Evolutionary conservation across 2,888 invertebrate species (phyloP).

Genomic region (Athalia rosae): DNA sequence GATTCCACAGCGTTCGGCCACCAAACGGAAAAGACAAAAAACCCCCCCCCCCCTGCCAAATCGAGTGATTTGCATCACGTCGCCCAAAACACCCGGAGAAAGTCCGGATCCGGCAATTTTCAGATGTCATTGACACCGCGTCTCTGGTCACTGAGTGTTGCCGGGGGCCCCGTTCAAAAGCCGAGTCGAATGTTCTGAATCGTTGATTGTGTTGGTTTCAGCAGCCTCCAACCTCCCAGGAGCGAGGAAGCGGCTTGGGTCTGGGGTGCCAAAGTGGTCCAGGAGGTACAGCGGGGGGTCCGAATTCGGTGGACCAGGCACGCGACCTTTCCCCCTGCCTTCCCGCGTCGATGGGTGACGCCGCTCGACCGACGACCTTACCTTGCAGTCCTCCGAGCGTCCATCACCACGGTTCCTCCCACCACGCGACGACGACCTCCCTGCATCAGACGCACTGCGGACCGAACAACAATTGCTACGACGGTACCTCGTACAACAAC

Average conservation of each 20-base stretch:
- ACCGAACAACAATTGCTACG: slow-evolving; percentile 76
- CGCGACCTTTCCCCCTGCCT: slow-evolving; percentile 85
- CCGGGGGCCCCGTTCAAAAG: not conserved
- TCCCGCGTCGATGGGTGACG: slow-evolving; percentile 80
- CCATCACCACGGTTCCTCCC: slow-evolving; percentile 64
- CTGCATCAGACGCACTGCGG: slow-evolving; percentile 71
- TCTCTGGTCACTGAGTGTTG: too few relatives aligned
- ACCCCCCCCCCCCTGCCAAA: too few relatives aligned
- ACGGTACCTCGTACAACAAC: slow-evolving; percentile 72
- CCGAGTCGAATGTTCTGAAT: slow-evolving; percentile 18
- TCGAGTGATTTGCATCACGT: too few relatives aligned
- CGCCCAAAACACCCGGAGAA: too few relatives aligned
- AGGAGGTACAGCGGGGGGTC: slow-evolving; percentile 78
- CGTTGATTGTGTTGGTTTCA: slow-evolving; percentile 68
- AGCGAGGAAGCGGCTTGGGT: slow-evolving; percentile 72
- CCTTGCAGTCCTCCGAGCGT: slow-evolving; percentile 74
- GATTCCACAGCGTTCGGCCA: too few relatives aligned
- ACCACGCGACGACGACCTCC: slow-evolving; percentile 65
- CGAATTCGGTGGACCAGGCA: slow-evolving; percentile 79
- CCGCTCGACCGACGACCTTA: slow-evolving; percentile 76
- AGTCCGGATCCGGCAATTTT: too few relatives aligned
- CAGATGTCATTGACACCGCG: too few relatives aligned
- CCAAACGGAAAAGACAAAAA: too few relatives aligned
- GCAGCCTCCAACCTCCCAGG: slow-evolving; percentile 79
- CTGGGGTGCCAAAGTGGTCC: slow-evolving; percentile 72